phyloP scores from a whole-genome alignment of 2,113 vertebrate species.

The Sebastes fasciatus region DNA sequence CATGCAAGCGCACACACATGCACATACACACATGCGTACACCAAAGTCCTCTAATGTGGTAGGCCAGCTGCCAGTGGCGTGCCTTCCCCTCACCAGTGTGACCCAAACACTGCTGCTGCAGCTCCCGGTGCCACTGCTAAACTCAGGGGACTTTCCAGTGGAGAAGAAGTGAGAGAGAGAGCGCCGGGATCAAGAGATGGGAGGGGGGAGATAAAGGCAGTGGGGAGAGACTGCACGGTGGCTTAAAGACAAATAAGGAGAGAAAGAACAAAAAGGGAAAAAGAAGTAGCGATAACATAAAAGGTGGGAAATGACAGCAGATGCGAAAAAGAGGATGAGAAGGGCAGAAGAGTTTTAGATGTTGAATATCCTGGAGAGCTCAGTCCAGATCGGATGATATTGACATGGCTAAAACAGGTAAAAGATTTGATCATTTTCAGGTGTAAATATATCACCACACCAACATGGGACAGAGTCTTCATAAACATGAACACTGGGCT shows the following conservation, averaged over 20 bases:
- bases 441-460: not conserved
- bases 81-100: conserved; percentile 82
- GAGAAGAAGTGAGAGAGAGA: conserved; percentile 49
- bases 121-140: conserved; percentile 69
- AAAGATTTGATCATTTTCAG: not conserved
- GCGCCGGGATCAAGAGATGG: conserved; percentile 24
- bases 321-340: not conserved
- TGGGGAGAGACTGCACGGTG: conserved; percentile 26
- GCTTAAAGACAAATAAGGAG: not conserved
- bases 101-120: conserved; percentile 69
- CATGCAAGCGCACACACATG: conserved; percentile 35
- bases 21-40: conserved; percentile 59
- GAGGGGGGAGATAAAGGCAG: conserved; percentile 6
- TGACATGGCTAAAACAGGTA: not conserved
- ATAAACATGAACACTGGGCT: not conserved
- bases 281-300: not conserved
- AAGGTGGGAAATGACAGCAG: not conserved
- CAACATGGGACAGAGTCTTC: not conserved
- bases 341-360: not conserved
- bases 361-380: not conserved
- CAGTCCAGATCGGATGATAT: not conserved
- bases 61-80: conserved; percentile 85
- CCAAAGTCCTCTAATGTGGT: conserved; percentile 85
- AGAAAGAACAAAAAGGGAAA: not conserved
- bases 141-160: conserved; percentile 83